Evolutionary conservation across 2,888 invertebrate genomes (phyloP), one percentile per base, ranked within the genome.

Genomic region (Eupithecia subumbrata): DNA sequence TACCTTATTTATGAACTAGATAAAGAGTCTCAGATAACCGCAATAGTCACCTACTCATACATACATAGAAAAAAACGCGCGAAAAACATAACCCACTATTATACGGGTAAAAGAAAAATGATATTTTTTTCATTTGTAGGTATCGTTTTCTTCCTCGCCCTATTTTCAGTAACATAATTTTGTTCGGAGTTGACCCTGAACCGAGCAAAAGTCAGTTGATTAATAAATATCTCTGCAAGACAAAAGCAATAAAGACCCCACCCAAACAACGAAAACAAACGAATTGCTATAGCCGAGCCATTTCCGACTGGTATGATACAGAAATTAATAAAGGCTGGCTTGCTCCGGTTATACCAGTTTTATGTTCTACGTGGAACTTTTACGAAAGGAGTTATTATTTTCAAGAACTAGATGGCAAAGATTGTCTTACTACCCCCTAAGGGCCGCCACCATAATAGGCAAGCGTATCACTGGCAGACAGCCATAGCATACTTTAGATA

Each of bases 271-370:
- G 37, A 40, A 25, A 22, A 37, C 22, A 45, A 68, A 18, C 67
- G 40, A 14, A 68, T 68, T 68, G 43, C 68, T 40, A 43, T 40
- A 43, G 67, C 67, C 40, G 8, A 43, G 68, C 43, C n/a, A 45
- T 68, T 22, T 68, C 68, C 68, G 68, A 22, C 43, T 40, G 22
- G 14, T 68, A 25, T 43, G 68, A 40, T 68, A 68, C 43, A 68
- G 68, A 68, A 68, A 68, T 68, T 68, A 68, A 68, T 68, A 68
- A 68, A 68, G 68, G 68, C 40, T 22, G 66, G 37, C 64, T 68
- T 68, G 68, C 40, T 67, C 68, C 43, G 22, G 14, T 68, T 68
- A 68, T 68, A 7, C 11, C 43, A 43, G 68, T 25, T 68, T 68
- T 68, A 68, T 68, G 43, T 22, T 40, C 8, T 68, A 45, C 43